A percentile compares a stretch with the other conserved stretches of the same genome.
Evolutionary conservation across 2,113 vertebrate species (phyloP).

Genomic region (Pyrgilauda ruficollis): DNA sequence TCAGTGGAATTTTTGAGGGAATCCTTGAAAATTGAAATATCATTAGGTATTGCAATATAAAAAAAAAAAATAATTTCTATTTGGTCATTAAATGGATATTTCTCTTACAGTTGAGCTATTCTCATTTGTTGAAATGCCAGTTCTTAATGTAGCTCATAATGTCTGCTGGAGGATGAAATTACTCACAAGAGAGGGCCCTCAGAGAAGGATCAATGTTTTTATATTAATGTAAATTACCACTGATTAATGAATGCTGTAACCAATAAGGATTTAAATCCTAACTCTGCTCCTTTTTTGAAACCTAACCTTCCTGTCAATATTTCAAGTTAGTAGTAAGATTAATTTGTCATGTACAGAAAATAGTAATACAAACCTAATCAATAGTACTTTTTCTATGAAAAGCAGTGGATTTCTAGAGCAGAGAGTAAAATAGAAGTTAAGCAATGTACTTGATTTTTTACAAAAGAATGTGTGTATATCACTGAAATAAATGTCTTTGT

Average conservation of each 20-base stretch:
- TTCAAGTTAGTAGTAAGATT: slow-evolving; percentile 17
- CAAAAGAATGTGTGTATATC: not conserved
- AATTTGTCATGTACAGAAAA: not conserved
- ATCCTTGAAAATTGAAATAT: not conserved
- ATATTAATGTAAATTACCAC: slow-evolving; percentile 63
- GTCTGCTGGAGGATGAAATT: slow-evolving; percentile 63
- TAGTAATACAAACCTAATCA: not conserved
- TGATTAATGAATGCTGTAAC: slow-evolving; percentile 63
- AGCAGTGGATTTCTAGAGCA: not conserved
- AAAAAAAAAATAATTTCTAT: slow-evolving; percentile 33
- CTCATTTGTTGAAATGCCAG: slow-evolving; percentile 56
- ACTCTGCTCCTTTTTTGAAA: not conserved
- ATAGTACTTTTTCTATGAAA: not conserved
- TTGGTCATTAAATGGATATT: slow-evolving; percentile 62
- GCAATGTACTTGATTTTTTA: not conserved
- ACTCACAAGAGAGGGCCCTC: slow-evolving; percentile 39
- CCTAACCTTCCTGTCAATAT: slow-evolving; percentile 8
- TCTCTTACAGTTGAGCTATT: slow-evolving; percentile 38
- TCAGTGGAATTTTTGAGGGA: not conserved
- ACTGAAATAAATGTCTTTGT: not conserved
- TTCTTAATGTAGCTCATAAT: slow-evolving; percentile 63
- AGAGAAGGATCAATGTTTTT: slow-evolving; percentile 67
- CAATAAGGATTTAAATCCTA: slow-evolving; percentile 28
- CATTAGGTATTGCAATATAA: slow-evolving; percentile 11
- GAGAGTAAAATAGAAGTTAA: not conserved